Conservation (phyloP, 2,797 vertebrate genomes). For the Acanthurus tractus region DNA sequence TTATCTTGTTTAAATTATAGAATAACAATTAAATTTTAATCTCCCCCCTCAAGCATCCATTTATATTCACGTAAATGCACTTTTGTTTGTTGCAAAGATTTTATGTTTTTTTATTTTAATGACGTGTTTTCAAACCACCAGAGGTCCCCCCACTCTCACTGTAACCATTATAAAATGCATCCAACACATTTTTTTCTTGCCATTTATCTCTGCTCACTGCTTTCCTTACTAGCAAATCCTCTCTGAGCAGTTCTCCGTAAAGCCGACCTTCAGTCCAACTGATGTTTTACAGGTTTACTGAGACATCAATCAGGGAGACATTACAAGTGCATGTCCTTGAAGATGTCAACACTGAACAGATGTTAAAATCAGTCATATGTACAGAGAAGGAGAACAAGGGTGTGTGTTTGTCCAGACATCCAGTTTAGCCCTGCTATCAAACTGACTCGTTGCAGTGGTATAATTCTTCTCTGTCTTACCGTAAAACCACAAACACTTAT, state of each 20-base stretch:
- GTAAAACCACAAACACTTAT: conserved; percentile 16
- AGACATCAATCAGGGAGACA: conserved; percentile 56
- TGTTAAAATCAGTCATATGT: conserved; percentile 47
- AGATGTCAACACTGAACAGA: conserved; percentile 36
- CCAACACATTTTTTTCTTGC: conserved; percentile 17
- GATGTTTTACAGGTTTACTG: conserved; percentile 23
- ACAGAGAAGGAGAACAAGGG: conserved; percentile 22
- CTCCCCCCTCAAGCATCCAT: not conserved
- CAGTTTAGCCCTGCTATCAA: not conserved
- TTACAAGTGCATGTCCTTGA: conserved; percentile 49
- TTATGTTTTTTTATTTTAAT: conserved; percentile 4
- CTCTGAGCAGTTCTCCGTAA: not conserved
- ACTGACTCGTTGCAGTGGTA: not conserved
- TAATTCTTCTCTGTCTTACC: not conserved
- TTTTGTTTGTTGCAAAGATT: not conserved
- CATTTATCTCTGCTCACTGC: not conserved
- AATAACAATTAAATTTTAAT: not conserved
- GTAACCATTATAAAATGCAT: not conserved
- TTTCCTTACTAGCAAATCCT: not conserved
- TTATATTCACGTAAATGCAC: not conserved
- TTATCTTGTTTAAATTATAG: not conserved
- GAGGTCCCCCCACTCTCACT: conserved; percentile 35
- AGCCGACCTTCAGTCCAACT: conserved; percentile 48
- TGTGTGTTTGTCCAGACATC: conserved; percentile 10
- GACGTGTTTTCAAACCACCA: conserved; percentile 34